Base-by-base conservation (phyloP, 2,888 invertebrate species). In the Cantharis rufa region DNA sequence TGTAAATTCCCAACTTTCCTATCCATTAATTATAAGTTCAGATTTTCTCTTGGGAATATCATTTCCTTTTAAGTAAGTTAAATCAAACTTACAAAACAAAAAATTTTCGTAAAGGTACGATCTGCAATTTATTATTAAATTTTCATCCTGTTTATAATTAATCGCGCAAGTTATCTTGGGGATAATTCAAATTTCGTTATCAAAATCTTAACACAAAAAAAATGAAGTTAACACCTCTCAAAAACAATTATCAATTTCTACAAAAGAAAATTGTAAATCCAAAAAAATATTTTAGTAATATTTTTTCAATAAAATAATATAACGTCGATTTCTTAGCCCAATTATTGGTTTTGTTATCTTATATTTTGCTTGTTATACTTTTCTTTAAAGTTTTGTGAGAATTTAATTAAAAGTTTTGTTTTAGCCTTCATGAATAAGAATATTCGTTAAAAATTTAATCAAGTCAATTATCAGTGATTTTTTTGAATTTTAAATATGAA, bases 1-100 rank as follows among this genome's bases (percentile, higher is more conserved):
- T 62, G 62, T 69, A 73, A 73, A 73, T 69, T 62, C 69, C 73
- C 28, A 63, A 62, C 69, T 69, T 73, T 73, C 48, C 69, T 15
- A 73, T 69, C 73, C 73, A 73, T 73, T 73, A 73, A 73, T 73
- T 73, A 69, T 18, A 69, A 69, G 69, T 73, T 73, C 24, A 27
- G 69, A 73, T 73, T 69, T 73, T 69, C 73, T 32, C 24, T 15
- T 63, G 62, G 73, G 69, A 72, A 72, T 68, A 66, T 66, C 68
- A 63, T 69, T 73, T 73, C 73, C 73, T 73, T 73, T 62, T 62
- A 69, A 27, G 15, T 27, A 73, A 69, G 62, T 72, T 72, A 61
- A 68, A 66, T 64, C 32, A 27, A 32, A 64, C 32, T 71, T 32
- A 61, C 18, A 62, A 62, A 16, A 69, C 69, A 32, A 66, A 66